Evolutionary conservation across 2,797 vertebrate genomes (phyloP), one percentile per base, ranked within the genome.

Genomic region (Heterohyrax brucei): DNA sequence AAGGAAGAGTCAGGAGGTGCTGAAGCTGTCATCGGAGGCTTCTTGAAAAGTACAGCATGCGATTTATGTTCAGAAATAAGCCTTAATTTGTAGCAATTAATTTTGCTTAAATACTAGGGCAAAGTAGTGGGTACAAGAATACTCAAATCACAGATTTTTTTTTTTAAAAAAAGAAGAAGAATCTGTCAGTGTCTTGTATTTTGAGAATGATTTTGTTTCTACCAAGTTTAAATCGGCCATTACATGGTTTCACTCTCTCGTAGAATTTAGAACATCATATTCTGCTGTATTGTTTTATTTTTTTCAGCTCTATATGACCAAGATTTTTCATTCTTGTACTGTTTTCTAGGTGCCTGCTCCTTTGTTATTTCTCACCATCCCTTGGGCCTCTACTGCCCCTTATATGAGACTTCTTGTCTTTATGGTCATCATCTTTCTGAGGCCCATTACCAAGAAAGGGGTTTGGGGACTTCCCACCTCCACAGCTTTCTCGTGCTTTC

Each of bases 371-470:
- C 46, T 82, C 30, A 22, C 26, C 89, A 56, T 66, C 10, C 28
- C 94, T 46, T 89, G 91, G 46, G 97, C 22, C 30, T 83, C 48
- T 18, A 1, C 92, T 96, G 50, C 73, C 59, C 94, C 87, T 95
- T 81, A 89, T 50, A 24, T 5, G 21, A 13, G 39, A 85, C 72
- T 93, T 87, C 10, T 48, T 79, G 95, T 30, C 70, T 97, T 98
- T 95, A 97, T 94, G 91, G 79, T 33, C 72, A 0, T 82, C 95
- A 95, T 96, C 96, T 96, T 97, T 96, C 95, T 96, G 80, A 9
- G 72, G 86, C 59, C 83, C 73, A 12, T 95, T 97, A 88, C 50
- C 62, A 72, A 94, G 80, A 93, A 84, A 95, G 86, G 95, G 94
- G 95, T 81, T 53, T 30, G 85, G 88, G 89, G 85, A 96, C 95